Base-by-base conservation (phyloP, 2,888 invertebrate genomes). In the Tuta absoluta region DNA sequence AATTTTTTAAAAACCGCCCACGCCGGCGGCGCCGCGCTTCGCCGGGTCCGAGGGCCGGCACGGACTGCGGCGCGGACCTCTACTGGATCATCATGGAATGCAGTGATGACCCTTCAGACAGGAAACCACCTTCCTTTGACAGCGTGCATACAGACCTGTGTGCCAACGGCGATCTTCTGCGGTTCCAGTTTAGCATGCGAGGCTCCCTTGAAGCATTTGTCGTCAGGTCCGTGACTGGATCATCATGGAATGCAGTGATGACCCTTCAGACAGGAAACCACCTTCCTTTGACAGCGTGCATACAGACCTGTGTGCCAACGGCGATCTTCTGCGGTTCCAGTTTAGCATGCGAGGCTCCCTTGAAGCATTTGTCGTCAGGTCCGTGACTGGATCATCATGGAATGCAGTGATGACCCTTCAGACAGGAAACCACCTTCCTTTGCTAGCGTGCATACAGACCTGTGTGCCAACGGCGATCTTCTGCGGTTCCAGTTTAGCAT, bases 31-130 rank as follows among this genome's bases (percentile, higher is more conserved):
- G n/a, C n/a, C n/a, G n/a, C n/a, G n/a, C n/a, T 0, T 91, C 88
- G 85, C 99, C 99, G 0, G 99, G 99, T 0, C 99, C 99, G 86
- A 99, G 99, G 0, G 99, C n/a, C n/a, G n/a, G n/a, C n/a, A n/a
- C n/a, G n/a, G n/a, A n/a, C n/a, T n/a, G n/a, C n/a, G n/a, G n/a
- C n/a, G n/a, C n/a, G n/a, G n/a, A n/a, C n/a, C n/a, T n/a, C n/a
- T n/a, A n/a, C n/a, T n/a, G 98, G 0, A n/a, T n/a, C n/a, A n/a
- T n/a, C n/a, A n/a, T n/a, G n/a, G n/a, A n/a, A n/a, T n/a, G n/a
- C n/a, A n/a, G n/a, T n/a, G n/a, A n/a, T n/a, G n/a, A 98, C 0
- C 98, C 99, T 19, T 99, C 98, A 0, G 98, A 96, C 59, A 92
- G 86, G 87, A 99, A 98, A 0, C 96, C n/a, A n/a, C n/a, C n/a